Percentiles rank a stretch among this genome's conserved stretches.
Conservation (phyloP, 2,888 invertebrate species). For the Ectemnius lituratus region DNA sequence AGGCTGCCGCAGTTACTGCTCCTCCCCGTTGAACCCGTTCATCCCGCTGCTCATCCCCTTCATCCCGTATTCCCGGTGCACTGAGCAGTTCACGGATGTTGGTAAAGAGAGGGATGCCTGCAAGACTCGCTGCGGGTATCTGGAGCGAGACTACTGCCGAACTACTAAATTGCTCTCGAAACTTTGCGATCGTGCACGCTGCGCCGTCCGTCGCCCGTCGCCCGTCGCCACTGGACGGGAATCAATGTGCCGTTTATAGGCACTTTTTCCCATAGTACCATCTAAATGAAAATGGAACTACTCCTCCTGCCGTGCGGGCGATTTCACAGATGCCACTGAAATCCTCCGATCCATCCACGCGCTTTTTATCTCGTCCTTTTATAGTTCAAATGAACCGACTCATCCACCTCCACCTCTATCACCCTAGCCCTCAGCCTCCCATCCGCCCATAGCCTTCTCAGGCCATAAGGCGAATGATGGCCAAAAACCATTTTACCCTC, state of each 20-base stretch:
- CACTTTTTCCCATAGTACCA: slow-evolving; percentile 40
- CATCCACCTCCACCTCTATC: too few relatives aligned
- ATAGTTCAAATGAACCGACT: slow-evolving; percentile 8
- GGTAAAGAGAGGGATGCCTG: slow-evolving; percentile 26
- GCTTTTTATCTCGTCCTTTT: slow-evolving; percentile 28
- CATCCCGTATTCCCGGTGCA: slow-evolving; percentile 14
- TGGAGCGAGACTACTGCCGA: slow-evolving; percentile 49
- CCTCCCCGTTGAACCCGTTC: neutral
- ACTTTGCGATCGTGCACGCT: slow-evolving; percentile 54
- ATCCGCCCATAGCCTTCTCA: too few relatives aligned
- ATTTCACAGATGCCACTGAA: neutral
- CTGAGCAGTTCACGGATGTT: slow-evolving; percentile 8
- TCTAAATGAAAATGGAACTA: slow-evolving; percentile 37
- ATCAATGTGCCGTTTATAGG: slow-evolving; percentile 54
- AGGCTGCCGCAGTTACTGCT: slow-evolving; percentile 30
- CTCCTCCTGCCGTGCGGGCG: neutral
- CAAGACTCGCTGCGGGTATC: slow-evolving; percentile 34
- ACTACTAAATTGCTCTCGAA: slow-evolving; percentile 61
- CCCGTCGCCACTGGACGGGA: slow-evolving; percentile 1
- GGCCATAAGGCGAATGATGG: neutral
- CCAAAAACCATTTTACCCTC: slow-evolving; percentile 23
- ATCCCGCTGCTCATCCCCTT: neutral
- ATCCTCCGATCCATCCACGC: neutral
- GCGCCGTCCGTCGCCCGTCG: neutral
- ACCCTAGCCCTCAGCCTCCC: too few relatives aligned